Percentiles rank a stretch among this genome's conserved stretches.
Conservation (phyloP, 2,797 vertebrate genomes). For the Carcharodon carcharias region DNA sequence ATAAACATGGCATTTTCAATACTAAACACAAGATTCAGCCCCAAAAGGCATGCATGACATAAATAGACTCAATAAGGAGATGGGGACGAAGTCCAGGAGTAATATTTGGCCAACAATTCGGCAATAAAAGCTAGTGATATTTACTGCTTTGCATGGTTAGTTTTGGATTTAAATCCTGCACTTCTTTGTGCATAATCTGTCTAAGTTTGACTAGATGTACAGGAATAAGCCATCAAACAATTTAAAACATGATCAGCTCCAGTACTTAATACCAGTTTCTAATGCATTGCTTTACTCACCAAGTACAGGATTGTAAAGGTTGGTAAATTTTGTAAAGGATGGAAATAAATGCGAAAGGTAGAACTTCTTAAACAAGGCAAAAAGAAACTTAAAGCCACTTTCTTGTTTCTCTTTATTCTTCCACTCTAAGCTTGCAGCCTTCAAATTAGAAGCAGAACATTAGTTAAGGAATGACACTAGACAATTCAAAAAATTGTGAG, state of each 20-base stretch:
- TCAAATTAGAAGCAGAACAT: slow-evolving; percentile 40
- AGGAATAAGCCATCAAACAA: neutral
- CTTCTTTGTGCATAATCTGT: neutral
- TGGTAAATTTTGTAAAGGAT: slow-evolving; percentile 90
- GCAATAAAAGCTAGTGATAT: neutral
- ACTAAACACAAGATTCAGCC: neutral
- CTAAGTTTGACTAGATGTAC: neutral
- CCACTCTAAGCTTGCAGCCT: slow-evolving; percentile 97
- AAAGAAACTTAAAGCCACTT: slow-evolving; percentile 94
- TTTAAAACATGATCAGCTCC: neutral
- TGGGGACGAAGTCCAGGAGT: neutral
- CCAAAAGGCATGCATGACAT: neutral
- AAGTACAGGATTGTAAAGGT: slow-evolving; percentile 93
- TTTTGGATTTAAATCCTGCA: neutral
- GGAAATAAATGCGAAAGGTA: slow-evolving; percentile 96
- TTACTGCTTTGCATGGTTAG: neutral
- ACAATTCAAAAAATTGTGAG: neutral
- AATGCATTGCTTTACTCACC: slow-evolving; percentile 60
- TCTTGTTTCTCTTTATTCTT: slow-evolving; percentile 90
- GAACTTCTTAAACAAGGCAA: slow-evolving; percentile 94
- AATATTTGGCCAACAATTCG: neutral
- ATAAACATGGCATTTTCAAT: neutral
- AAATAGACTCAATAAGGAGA: neutral
- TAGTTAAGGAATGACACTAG: slow-evolving; percentile 22
- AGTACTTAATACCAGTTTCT: neutral